phyloP scores from a whole-genome alignment of 1,140 invertebrate species.

The Gryllus bimaculatus region DNA sequence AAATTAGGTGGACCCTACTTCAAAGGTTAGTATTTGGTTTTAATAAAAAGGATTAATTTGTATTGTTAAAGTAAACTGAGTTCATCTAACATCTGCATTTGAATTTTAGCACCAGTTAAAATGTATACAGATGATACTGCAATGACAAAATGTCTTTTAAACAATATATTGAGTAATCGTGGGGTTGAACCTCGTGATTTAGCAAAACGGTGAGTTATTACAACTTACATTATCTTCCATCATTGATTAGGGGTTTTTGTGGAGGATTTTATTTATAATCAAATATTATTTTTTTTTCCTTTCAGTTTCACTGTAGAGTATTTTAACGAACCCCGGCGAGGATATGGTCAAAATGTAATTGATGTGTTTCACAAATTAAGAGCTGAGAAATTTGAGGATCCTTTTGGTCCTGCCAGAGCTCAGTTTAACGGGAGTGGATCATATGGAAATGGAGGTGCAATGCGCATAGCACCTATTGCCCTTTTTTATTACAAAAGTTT shows the following conservation, averaged over 20 bases:
- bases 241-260: background rate
- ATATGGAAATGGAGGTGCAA: conserved; percentile 69
- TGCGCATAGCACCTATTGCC: conserved; percentile 62
- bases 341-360: conserved; percentile 54
- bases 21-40: conserved; percentile 38
- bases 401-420: conserved; percentile 51
- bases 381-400: conserved; percentile 47
- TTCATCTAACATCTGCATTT: background rate
- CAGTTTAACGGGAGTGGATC: conserved; percentile 65
- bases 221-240: background rate
- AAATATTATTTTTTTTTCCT: background rate
- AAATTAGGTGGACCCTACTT: conserved; percentile 45
- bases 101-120: conserved; percentile 44
- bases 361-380: conserved; percentile 54
- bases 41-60: background rate
- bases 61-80: background rate
- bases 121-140: conserved; percentile 68
- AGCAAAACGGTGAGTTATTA: conserved; percentile 37
- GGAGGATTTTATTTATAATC: background rate
- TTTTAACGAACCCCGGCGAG: conserved; percentile 50
- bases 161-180: conserved; percentile 51
- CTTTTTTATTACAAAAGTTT: conserved; percentile 49
- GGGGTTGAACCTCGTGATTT: conserved; percentile 45
- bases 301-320: conserved; percentile 54
- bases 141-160: conserved; percentile 57